Base-by-base conservation (phyloP, 2,888 invertebrate species). In the Cryptus armator region DNA sequence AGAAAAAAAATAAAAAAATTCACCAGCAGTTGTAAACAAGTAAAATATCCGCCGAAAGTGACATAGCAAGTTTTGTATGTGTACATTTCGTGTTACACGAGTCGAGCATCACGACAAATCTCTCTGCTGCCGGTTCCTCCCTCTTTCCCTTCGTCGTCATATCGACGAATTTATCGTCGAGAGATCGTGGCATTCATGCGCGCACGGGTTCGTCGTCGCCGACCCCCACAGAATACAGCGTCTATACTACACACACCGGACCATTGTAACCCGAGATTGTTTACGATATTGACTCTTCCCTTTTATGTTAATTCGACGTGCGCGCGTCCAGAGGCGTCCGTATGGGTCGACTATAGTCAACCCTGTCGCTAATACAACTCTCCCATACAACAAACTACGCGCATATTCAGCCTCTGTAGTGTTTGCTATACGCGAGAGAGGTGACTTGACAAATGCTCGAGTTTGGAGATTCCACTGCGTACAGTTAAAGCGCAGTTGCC, bases 211-310 rank as follows among this genome's bases (percentile, higher is more conserved):
- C 66, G 37, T n/a, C 64, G 82, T 80, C 83, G 82, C 81, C 85
- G 85, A 19, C 64, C 37, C 75, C 75, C 46, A 32, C 24, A 19
- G 16, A 19, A 19, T 16, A 24, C 67, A 5, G n/a, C 37, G 12
- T 29, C 53, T 67, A 72, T 81, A 83, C 56, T 56, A 44, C 37
- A 24, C 59, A 43, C 64, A 24, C 81, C 75, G 83, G 77, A 81
- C 79, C 86, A 86, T 88, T 86, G 81, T 85, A 85, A 85, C 72
- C 78, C 67, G 79, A 88, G 82, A 88, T 88, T 88, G 85, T 92
- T 93, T 93, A 93, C 90, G 92, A 93, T 92, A 93, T 92, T 92
- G 92, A 92, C 92, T 92, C 91, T 92, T 92, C 90, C 87, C 90
- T 91, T 91, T 91, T 91, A 91, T 91, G 91, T 91, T 91, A 91